Conservation (phyloP, 1,140 invertebrate species). For the Ctenoplectra terminalis region DNA sequence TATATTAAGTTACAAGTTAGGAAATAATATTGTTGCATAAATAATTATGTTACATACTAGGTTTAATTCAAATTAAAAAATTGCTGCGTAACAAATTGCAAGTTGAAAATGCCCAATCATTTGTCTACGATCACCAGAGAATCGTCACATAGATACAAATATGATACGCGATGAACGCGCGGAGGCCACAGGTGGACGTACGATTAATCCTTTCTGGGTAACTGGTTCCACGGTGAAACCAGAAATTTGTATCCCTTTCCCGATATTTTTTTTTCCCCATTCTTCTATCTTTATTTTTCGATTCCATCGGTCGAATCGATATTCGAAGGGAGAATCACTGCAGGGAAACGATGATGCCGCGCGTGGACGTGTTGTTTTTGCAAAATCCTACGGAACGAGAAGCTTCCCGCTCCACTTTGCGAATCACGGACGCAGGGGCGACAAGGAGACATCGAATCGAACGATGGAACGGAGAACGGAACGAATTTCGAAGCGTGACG, state of each 20-base stretch:
- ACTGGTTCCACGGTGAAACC: conserved; percentile 30
- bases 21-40: no score
- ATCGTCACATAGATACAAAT: conserved; percentile 2
- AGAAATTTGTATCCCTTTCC: conserved; percentile 32
- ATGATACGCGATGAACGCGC: neutral
- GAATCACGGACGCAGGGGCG: neutral
- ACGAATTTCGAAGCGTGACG: conserved; percentile 28
- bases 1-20: neutral
- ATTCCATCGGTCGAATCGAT: conserved; percentile 11
- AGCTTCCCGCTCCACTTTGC: neutral
- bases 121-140: neutral
- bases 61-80: no score
- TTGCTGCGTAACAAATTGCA: no score
- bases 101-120: neutral
- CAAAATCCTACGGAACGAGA: conserved; percentile 31
- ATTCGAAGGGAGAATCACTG: conserved; percentile 34
- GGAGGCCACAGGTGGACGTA: conserved; percentile 16
- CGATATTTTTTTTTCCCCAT: conserved; percentile 35
- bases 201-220: conserved; percentile 41
- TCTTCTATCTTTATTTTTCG: conserved; percentile 16
- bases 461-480: neutral
- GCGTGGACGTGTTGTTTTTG: conserved; percentile 30
- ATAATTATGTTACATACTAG: no score
- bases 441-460: neutral
- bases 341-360: neutral